phyloP scores from a whole-genome alignment of 2,888 invertebrate species.

The Enchytraeus crypticus region DNA sequence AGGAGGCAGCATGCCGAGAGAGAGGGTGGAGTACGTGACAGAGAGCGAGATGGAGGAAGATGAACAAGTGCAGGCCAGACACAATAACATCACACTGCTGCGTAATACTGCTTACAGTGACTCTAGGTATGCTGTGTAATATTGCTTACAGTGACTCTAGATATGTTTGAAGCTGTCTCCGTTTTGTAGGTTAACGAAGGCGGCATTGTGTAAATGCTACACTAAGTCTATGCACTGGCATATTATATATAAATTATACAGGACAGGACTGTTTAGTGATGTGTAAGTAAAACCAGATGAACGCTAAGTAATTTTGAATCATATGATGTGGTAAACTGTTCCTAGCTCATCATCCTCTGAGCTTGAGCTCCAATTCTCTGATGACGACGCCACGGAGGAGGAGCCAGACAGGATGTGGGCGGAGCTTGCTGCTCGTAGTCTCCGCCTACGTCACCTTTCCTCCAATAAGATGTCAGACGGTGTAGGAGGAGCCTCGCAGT shows the following conservation, averaged over 20 bases:
- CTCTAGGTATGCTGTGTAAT: neutral
- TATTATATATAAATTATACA: no score
- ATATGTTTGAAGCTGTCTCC: neutral
- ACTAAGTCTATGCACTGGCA: no score
- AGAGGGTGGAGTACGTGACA: slow-evolving; percentile 28
- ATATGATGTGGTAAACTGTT: no score
- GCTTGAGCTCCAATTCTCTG: slow-evolving; percentile 23
- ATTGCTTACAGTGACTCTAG: slow-evolving; percentile 1
- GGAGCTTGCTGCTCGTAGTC: slow-evolving; percentile 9
- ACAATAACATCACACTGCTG: neutral
- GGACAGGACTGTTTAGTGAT: no score
- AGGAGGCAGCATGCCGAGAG: no score
- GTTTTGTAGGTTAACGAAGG: no score
- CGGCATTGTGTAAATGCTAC: no score
- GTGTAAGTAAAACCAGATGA: no score
- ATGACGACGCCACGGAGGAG: slow-evolving; percentile 20
- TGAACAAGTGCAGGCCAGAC: slow-evolving; percentile 28
- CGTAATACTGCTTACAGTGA: neutral
- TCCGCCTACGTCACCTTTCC: no score
- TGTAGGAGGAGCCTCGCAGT: no score
- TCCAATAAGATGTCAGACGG: no score
- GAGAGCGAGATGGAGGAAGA: slow-evolving; percentile 33
- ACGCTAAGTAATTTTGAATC: no score
- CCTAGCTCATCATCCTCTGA: slow-evolving; percentile 22
- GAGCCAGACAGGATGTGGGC: slow-evolving; percentile 21